Evolutionary conservation across 2,113 vertebrate species (phyloP), one percentile per base, ranked within the genome.

Genomic region (Chelonoidis abingdonii): DNA sequence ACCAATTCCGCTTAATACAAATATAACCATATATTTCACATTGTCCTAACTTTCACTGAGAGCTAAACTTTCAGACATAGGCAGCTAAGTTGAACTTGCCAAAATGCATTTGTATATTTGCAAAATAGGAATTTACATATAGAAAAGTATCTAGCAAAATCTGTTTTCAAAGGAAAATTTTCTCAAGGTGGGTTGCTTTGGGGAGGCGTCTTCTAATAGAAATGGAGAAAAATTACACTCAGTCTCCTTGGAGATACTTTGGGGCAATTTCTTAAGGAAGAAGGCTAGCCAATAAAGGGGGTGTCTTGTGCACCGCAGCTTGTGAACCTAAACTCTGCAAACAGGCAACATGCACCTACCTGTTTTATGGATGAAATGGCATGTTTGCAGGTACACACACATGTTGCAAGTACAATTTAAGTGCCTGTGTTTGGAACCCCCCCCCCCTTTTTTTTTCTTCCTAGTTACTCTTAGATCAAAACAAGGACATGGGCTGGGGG

Each of bases 391-490:
- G 82, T 2, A 3, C 25, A 6, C 2, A 2, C 16, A 1, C 19
- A 53, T 44, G 4, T 35, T 82, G 35, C 19, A 76, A 93, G 19
- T 65, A 31, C 31, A 0, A 0, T 79, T 85, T 52, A 82, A 47
- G 19, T 87, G 41, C 4, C n/a, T 1, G 0, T 59, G 6, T 53
- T 88, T 41, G 3, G 35, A 94, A 38, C 1, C 62, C 31, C 2
- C 25, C 10, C 22, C 3, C 29, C 31, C 62, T 1, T 7, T 52
- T 11, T 0, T 0, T 31, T 83, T 17, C 25, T 10, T 90, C 44
- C 50, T 69, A 69, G 41, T 14, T 84, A 0, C 84, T 90, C n/a
- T 84, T 8, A 10, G n/a, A 56, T 19, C 4, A 10, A 35, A 79
- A 47, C 3, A 89, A 81, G 11, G 25, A 56, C 14, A 53, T 91